Percentiles rank a stretch among this genome's conserved stretches.
Conservation (phyloP, 1,140 invertebrate species). For the Trinorchestia longiramus region DNA sequence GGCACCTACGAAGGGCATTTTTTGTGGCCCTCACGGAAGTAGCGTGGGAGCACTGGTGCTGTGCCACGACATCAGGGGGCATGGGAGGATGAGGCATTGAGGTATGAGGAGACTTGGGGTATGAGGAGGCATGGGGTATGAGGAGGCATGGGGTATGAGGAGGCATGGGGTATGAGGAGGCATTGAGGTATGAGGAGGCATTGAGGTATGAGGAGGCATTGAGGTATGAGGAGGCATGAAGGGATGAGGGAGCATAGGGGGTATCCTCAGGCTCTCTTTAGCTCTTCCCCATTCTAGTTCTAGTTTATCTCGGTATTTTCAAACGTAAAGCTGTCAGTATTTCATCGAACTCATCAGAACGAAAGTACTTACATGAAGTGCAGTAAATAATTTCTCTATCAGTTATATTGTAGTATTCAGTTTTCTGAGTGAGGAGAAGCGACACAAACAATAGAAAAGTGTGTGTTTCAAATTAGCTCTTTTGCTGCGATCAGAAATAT, state of each 20-base stretch:
- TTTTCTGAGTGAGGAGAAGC: no score
- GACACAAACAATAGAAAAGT: no score
- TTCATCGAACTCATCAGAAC: no score
- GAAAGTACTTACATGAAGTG: no score
- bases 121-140: neutral
- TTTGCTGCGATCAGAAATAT: no score
- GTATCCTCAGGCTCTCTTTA: no score
- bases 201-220: neutral
- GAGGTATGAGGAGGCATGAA: neutral
- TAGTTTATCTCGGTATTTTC: no score
- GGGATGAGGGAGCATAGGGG: neutral
- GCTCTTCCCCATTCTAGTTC: no score
- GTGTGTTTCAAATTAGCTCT: no score
- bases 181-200: neutral
- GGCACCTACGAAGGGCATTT: slow-evolving; percentile 29
- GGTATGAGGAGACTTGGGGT: neutral
- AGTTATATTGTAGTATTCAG: no score
- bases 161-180: neutral
- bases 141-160: neutral
- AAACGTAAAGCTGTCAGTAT: no score
- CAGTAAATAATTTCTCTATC: no score
- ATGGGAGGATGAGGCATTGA: neutral
- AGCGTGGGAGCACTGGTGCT: neutral
- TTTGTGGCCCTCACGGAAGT: slow-evolving; percentile 6
- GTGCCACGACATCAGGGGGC: neutral